Percentiles rank a stretch among this genome's conserved stretches.
These are phyloP conservation scores for Simalia tracyae DNA, from an alignment of 2,797 vertebrate genomes.

Conservation along the genomic window DNA sequence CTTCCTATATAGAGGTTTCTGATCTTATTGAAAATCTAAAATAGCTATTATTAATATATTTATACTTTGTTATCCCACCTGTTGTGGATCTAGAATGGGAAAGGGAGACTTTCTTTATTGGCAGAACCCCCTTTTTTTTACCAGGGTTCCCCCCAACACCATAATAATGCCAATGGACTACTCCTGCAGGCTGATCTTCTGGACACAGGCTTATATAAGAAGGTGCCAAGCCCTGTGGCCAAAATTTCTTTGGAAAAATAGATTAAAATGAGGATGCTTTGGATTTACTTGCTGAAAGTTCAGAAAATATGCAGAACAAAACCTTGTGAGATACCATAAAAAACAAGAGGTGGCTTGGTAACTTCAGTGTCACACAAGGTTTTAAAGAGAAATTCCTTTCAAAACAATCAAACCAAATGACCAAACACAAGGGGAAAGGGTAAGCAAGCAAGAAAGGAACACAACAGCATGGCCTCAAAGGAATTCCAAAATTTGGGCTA, in stretches of 20 bases:
- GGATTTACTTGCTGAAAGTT: background rate
- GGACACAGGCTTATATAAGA: background rate
- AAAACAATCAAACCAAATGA: background rate
- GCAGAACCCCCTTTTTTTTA: background rate
- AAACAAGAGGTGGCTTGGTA: too few species aligned
- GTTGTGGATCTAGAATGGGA: background rate
- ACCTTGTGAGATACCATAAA: background rate
- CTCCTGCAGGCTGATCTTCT: background rate
- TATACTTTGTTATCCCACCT: background rate
- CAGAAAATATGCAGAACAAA: background rate
- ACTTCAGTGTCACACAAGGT: too few species aligned
- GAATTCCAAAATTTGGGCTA: background rate
- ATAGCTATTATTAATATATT: background rate
- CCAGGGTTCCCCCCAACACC: background rate
- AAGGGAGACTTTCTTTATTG: background rate
- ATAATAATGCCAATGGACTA: background rate
- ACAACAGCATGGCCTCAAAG: background rate
- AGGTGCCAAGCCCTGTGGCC: background rate
- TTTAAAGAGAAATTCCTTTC: background rate
- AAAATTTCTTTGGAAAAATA: background rate
- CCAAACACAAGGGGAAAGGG: background rate
- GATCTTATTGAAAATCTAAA: background rate
- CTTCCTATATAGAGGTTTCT: background rate
- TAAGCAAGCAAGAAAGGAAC: background rate
- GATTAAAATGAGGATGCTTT: background rate